Evolutionary conservation across 2,888 invertebrate genomes (phyloP).

Genomic region (Diaphora mendica): DNA sequence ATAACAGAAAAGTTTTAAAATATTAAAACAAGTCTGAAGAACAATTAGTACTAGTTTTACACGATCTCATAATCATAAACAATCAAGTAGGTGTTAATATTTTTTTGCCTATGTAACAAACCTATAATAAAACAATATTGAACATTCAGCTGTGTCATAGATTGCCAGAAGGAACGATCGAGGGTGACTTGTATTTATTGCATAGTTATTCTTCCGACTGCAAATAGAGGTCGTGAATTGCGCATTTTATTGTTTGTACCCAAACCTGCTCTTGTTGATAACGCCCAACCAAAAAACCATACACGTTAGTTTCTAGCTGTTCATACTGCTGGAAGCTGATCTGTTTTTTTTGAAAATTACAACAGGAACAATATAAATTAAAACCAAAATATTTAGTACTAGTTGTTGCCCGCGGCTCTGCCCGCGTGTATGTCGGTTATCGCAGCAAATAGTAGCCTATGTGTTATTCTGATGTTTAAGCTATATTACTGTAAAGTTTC

Average conservation of each 20-base stretch:
- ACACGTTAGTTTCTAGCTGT: constrained; percentile 11
- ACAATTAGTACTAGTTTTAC: too few relatives aligned
- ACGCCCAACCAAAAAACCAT: constrained; percentile 35
- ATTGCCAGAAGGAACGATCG: constrained; percentile 11
- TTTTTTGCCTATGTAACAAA: not conserved
- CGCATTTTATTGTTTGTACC: constrained; percentile 33
- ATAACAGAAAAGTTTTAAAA: too few relatives aligned
- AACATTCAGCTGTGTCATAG: constrained; percentile 10
- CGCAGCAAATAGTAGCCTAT: too few relatives aligned
- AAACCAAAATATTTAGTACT: too few relatives aligned
- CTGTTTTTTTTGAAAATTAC: too few relatives aligned
- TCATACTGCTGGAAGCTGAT: not conserved
- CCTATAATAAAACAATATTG: not conserved
- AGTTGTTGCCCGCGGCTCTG: too few relatives aligned
- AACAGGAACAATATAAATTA: too few relatives aligned
- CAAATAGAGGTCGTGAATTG: constrained; percentile 34
- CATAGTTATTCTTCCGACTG: constrained; percentile 20
- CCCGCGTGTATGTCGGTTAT: too few relatives aligned
- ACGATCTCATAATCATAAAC: too few relatives aligned
- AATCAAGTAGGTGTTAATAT: not conserved
- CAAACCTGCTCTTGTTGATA: constrained; percentile 38
- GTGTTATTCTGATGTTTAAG: too few relatives aligned
- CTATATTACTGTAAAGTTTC: too few relatives aligned
- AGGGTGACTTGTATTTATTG: constrained; percentile 21
- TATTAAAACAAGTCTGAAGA: too few relatives aligned